phyloP scores from a whole-genome alignment of 2,797 vertebrate genomes.

The Gallirallus australis region DNA sequence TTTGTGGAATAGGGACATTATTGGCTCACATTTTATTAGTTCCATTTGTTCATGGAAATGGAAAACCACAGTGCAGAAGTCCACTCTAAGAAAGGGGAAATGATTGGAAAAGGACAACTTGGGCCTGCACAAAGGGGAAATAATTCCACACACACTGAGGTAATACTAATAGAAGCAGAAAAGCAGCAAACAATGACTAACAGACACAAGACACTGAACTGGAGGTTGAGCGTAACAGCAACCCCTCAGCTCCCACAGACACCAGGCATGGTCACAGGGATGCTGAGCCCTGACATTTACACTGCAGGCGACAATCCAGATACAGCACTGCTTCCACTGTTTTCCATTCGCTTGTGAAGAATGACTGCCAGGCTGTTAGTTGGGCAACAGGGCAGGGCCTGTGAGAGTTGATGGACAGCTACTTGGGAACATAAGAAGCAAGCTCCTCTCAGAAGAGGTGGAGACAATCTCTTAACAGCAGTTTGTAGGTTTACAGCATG shows the following conservation, averaged over 20 bases:
- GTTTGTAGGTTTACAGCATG: background rate
- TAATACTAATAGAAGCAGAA: background rate
- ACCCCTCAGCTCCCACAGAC: background rate
- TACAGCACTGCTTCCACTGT: background rate
- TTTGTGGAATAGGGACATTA: background rate
- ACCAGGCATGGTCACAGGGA: background rate
- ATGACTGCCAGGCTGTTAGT: background rate
- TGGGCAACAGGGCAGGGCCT: accelerated
- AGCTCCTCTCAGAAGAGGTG: background rate
- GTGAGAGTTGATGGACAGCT: background rate
- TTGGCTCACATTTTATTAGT: background rate
- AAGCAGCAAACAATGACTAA: background rate
- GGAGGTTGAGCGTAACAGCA: background rate
- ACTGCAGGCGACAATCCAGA: background rate
- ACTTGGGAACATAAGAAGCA: background rate
- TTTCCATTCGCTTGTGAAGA: background rate
- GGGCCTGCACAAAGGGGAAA: background rate
- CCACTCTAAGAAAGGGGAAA: background rate
- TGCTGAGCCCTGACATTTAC: background rate
- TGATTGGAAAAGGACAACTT: background rate
- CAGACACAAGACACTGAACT: background rate
- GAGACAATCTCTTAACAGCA: background rate
- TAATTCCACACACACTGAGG: background rate
- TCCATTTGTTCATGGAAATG: background rate
- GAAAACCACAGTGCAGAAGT: background rate